Evolutionary conservation across 2,888 invertebrate species (phyloP).

Genomic region (Hydriomena furcata): DNA sequence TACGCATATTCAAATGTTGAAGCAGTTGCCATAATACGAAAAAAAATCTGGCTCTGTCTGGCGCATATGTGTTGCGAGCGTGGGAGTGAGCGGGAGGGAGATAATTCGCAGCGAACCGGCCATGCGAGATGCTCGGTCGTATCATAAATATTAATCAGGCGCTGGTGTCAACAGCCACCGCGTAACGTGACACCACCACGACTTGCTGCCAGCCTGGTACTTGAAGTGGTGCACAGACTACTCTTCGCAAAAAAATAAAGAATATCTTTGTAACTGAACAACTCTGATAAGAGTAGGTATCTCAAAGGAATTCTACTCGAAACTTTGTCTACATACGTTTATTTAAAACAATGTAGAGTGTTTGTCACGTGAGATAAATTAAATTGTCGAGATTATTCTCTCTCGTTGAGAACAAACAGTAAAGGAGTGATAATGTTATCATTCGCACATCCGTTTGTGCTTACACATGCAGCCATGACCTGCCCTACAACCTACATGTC

Average conservation of each 20-base stretch:
- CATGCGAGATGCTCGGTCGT: constrained; percentile 83
- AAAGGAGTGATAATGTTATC: constrained; percentile 70
- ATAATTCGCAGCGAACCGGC: constrained; percentile 80
- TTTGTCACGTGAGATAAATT: neutral
- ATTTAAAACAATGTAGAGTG: neutral
- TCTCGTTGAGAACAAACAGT: constrained; percentile 44
- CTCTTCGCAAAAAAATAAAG: constrained; percentile 49
- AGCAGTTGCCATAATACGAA: constrained; percentile 66
- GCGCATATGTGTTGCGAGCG: constrained; percentile 35
- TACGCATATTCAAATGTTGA: constrained; percentile 72
- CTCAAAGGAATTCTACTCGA: neutral
- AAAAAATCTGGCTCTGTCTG: constrained; percentile 57
- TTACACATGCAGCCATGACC: constrained; percentile 79
- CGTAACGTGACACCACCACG: constrained; percentile 81
- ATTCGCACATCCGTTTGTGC: constrained; percentile 73
- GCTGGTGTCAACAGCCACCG: constrained; percentile 84
- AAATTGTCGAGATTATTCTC: constrained; percentile 46
- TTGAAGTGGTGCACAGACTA: constrained; percentile 59
- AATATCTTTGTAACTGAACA: constrained; percentile 7
- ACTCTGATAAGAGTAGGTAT: neutral
- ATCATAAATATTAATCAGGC: constrained; percentile 84
- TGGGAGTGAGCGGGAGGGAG: constrained; percentile 66
- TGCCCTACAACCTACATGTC: constrained; percentile 78
- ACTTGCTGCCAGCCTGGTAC: constrained; percentile 78
- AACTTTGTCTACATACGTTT: no score